These are phyloP conservation scores for Bhutanitis thaidina DNA, from an alignment of 2,888 invertebrate genomes.

Conservation along the genomic window DNA sequence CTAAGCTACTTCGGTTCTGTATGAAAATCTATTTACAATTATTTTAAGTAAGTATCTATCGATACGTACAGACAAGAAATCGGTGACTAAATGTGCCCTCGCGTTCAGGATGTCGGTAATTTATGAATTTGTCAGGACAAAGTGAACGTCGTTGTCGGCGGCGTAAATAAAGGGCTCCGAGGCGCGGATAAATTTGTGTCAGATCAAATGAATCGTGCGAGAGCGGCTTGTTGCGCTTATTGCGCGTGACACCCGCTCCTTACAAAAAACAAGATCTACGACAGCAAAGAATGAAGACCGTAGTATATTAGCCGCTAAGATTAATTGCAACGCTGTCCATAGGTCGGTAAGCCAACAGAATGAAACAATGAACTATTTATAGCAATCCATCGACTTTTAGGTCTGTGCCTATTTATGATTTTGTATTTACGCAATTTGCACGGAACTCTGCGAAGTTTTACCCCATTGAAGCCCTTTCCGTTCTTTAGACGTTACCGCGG, in stretches of 20 bases:
- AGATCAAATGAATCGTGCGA: conserved; percentile 76
- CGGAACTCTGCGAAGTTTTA: neutral
- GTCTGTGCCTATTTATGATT: neutral
- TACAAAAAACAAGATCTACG: conserved; percentile 1
- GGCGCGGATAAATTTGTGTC: conserved; percentile 77
- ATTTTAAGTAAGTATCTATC: conserved; percentile 57
- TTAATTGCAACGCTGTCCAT: conserved; percentile 15
- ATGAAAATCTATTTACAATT: conserved; percentile 34
- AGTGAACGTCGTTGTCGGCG: conserved; percentile 64
- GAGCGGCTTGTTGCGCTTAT: conserved; percentile 70
- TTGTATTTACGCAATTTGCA: neutral
- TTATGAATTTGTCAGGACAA: conserved; percentile 79
- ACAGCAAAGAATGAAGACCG: conserved; percentile 11
- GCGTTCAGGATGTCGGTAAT: conserved; percentile 76
- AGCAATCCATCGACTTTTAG: conserved; percentile 23
- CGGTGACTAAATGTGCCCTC: conserved; percentile 50
- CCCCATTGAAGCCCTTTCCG: conserved; percentile 13
- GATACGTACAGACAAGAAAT: conserved; percentile 63
- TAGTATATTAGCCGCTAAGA: conserved; percentile 16
- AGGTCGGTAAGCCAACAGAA: conserved; percentile 16
- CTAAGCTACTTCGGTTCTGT: too few species aligned
- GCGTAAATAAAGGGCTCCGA: conserved; percentile 71
- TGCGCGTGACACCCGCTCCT: conserved; percentile 37
- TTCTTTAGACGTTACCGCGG: conserved; percentile 1
- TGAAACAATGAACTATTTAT: conserved; percentile 26